A percentile compares a stretch with the other conserved stretches of the same genome.
Evolutionary conservation across 2,888 invertebrate species (phyloP).

Genomic region (Mimas tiliae): DNA sequence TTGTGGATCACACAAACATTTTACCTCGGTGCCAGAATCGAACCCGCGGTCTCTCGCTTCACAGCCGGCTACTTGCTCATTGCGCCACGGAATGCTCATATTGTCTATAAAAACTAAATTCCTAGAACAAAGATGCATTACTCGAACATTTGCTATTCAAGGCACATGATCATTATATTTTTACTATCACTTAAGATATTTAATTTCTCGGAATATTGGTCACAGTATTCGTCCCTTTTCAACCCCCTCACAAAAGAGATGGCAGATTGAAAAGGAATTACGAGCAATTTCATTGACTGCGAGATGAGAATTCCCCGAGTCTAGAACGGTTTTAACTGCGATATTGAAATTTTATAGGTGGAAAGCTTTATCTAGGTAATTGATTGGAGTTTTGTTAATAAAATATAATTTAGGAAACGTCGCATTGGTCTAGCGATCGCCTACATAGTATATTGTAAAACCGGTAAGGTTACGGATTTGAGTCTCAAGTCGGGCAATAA

Average conservation of each 20-base stretch:
- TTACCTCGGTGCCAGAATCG: no score
- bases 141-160: conserved; percentile 10
- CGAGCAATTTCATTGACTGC: conserved; percentile 69
- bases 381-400: no score
- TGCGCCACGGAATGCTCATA: no score
- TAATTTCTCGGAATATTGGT: conserved; percentile 45
- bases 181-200: conserved; percentile 22
- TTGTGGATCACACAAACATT: no score
- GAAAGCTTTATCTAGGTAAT: conserved; percentile 42
- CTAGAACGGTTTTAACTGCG: conserved; percentile 48
- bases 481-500: no score
- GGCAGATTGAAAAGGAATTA: conserved; percentile 62
- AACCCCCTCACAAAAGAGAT: conserved; percentile 51
- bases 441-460: no score
- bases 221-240: conserved; percentile 48
- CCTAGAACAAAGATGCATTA: neutral
- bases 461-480: no score
- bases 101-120: neutral
- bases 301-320: conserved; percentile 62
- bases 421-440: no score
- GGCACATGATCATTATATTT: neutral
- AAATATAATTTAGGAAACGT: no score
- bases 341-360: conserved; percentile 66
- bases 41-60: no score
- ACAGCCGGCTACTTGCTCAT: no score